phyloP scores from a whole-genome alignment of 64 coral and sea anemone species.

The Anthopleura sola region DNA sequence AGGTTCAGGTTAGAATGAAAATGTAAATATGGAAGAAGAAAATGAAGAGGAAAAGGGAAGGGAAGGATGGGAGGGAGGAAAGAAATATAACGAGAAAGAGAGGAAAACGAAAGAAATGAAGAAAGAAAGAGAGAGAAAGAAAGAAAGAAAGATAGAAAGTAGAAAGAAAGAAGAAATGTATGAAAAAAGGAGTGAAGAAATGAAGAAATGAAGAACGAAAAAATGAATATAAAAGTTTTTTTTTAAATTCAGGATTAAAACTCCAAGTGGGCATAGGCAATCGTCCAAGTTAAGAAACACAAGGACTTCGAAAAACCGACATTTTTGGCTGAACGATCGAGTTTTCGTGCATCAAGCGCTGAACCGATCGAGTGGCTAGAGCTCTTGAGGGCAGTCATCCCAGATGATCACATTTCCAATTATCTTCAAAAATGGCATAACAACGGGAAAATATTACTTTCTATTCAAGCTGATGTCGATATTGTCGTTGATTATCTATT shows the following conservation, averaged over 20 bases:
- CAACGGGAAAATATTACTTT: background rate
- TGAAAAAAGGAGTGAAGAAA: no score
- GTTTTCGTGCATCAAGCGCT: background rate
- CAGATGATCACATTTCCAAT: background rate
- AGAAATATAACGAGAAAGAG: background rate
- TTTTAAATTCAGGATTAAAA: no score
- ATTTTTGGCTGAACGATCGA: no score
- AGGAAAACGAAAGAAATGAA: background rate
- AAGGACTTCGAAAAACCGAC: no score
- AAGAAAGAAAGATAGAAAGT: no score
- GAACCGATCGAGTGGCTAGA: background rate
- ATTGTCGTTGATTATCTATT: background rate
- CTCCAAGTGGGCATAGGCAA: no score
- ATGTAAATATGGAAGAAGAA: background rate
- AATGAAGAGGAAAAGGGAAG: background rate
- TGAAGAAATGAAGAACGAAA: no score
- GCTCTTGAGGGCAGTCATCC: background rate
- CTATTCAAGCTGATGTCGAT: background rate
- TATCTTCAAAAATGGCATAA: constrained; percentile 4
- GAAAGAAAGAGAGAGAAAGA: background rate
- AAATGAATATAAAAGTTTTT: no score
- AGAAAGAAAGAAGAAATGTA: no score
- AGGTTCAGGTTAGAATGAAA: no score
- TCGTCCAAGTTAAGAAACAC: no score
- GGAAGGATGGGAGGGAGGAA: background rate